Base-by-base conservation (phyloP, 2,797 vertebrate genomes). In the Cryptoblepharus egeriae region DNA sequence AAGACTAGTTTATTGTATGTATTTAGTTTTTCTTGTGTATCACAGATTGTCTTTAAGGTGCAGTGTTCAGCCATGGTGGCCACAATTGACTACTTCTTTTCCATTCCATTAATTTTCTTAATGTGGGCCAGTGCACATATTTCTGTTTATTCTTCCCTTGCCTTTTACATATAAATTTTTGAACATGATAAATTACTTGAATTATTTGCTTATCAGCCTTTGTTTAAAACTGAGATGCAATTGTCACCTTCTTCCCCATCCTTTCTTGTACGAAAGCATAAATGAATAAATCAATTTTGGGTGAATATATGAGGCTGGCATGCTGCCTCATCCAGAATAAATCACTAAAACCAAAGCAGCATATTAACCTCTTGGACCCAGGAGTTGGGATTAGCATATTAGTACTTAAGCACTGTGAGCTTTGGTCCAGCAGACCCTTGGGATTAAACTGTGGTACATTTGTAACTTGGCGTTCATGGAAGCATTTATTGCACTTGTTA, bases 191-290 rank as follows among this genome's bases (percentile, higher is more conserved):
- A 88, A 89, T 78, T 30, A 81, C 64, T 89, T 79, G 70, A 87
- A 90, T 91, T 90, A 91, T 89, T 88, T 90, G 70, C 74, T 86
- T 88, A 90, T 89, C 85, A 87, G 82, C 80, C 82, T 80, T 81
- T 80, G 75, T 75, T 90, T 84, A 86, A 84, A 68, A 88, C 90
- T 82, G 28, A 75, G 78, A 72, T 70, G 57, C 30, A 1, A 69
- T 13, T 64, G 57, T 86, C 83, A 83, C 87, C 63, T 67, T 68
- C 80, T 57, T 77, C 30, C 2, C 28, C 35, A 12, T 24, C 75
- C 84, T 45, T 58, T 52, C 45, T 69, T 79, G 20, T 32, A 28
- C 9, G 8, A 64, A 80, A n/a, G 45, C 12, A 37, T 84, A 57
- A 85, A 87, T 71, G 83, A 75, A 89, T 87, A 74, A 10, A 91